phyloP scores from a whole-genome alignment of 2,888 invertebrate genomes.

The Ceramica pisi region DNA sequence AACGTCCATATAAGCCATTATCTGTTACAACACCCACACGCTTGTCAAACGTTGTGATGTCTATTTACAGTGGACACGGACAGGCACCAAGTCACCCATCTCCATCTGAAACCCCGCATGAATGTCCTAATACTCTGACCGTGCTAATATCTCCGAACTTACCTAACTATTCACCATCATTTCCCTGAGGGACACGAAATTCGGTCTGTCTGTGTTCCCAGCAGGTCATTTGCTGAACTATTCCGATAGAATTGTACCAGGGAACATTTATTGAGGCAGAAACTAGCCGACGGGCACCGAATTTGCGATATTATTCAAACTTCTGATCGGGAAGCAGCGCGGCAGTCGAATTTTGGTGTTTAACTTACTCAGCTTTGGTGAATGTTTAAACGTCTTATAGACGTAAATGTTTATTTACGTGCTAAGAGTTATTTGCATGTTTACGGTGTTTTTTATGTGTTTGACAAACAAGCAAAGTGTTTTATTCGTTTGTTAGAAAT shows the following conservation, averaged over 20 bases:
- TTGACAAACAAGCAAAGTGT: conserved; percentile 23
- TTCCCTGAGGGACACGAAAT: conserved; percentile 34
- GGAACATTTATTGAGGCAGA: conserved; percentile 50
- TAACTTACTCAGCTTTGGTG: conserved; percentile 20
- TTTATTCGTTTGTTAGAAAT: conserved; percentile 23
- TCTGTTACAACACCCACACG: neutral
- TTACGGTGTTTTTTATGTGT: conserved; percentile 23
- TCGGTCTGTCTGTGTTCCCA: conserved; percentile 29
- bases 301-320: conserved; percentile 57
- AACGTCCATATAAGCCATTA: neutral
- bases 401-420: conserved; percentile 34
- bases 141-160: conserved; percentile 28
- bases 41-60: neutral
- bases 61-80: neutral
- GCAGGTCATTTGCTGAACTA: conserved; percentile 44
- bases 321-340: conserved; percentile 42
- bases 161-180: conserved; percentile 34
- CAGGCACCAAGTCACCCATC: neutral
- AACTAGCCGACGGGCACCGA: conserved; percentile 37
- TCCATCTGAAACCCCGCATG: neutral
- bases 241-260: conserved; percentile 40
- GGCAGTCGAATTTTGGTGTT: conserved; percentile 32
- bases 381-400: conserved; percentile 36
- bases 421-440: conserved; percentile 20
- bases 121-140: neutral